Evolutionary conservation across 2,888 invertebrate species (phyloP).

Genomic region (Trachelus stipa): DNA sequence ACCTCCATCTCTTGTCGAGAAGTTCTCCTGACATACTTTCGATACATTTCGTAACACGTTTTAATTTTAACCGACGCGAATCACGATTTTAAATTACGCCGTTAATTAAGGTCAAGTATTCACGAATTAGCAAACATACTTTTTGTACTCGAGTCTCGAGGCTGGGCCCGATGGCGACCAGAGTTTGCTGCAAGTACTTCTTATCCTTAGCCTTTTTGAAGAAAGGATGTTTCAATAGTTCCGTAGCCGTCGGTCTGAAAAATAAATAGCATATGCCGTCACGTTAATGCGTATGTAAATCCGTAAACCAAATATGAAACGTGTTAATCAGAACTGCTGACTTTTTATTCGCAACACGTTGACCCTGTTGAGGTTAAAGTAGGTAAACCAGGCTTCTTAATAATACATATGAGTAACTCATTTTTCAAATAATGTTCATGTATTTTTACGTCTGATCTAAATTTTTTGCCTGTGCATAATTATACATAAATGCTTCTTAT

Average conservation of each 20-base stretch:
- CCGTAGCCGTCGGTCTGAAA: conserved; percentile 88
- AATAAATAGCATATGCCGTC: neutral
- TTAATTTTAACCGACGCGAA: neutral
- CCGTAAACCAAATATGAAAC: conserved; percentile 9
- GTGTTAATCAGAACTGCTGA: neutral
- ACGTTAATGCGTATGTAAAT: neutral
- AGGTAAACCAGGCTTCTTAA: neutral
- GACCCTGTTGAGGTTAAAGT: neutral
- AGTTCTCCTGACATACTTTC: conserved; percentile 20
- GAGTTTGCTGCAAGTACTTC: conserved; percentile 86
- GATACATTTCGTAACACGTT: conserved; percentile 13
- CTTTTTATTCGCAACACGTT: neutral
- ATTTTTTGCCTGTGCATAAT: neutral
- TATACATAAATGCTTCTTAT: neutral
- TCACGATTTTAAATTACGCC: neutral
- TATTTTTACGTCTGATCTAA: too few species aligned
- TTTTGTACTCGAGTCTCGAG: conserved; percentile 92
- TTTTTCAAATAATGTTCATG: neutral
- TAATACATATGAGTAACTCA: neutral
- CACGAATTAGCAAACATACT: conserved; percentile 67
- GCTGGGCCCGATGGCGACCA: conserved; percentile 88
- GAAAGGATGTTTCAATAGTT: conserved; percentile 95
- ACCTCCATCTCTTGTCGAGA: conserved; percentile 13
- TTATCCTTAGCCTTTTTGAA: conserved; percentile 98
- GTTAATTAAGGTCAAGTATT: conserved; percentile 2